Conservation (phyloP, 2,113 vertebrate genomes). For the Arizona elegans region DNA sequence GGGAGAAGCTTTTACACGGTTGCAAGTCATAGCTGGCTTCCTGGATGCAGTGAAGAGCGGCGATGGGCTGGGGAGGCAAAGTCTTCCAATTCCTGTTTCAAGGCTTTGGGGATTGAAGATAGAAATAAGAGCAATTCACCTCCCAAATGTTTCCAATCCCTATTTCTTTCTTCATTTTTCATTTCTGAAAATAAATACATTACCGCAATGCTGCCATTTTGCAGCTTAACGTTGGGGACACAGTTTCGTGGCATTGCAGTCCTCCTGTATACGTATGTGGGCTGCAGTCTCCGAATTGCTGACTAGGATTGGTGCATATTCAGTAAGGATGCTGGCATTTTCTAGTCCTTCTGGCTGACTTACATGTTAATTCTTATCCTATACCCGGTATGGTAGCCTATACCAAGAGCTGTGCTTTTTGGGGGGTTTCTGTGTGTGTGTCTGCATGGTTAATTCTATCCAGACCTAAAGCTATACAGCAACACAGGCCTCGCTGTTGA, state of each 20-base stretch:
- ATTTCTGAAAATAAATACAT: not conserved
- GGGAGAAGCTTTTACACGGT: not conserved
- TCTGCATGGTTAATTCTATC: not conserved
- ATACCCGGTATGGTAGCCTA: not conserved
- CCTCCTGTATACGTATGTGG: not conserved
- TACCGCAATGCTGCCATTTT: not conserved
- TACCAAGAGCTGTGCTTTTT: not conserved
- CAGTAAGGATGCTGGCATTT: not conserved
- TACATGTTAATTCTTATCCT: not conserved
- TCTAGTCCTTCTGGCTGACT: not conserved
- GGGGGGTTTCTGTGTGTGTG: no score
- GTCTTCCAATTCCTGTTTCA: not conserved
- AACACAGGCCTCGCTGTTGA: not conserved
- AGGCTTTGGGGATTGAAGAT: not conserved
- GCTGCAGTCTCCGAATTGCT: not conserved
- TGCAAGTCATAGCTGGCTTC: not conserved
- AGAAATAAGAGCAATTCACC: not conserved
- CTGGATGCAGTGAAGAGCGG: not conserved
- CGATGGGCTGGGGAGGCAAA: not conserved
- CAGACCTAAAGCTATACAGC: not conserved
- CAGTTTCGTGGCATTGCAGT: not conserved
- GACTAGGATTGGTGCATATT: not conserved
- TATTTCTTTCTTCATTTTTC: not conserved
- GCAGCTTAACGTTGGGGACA: not conserved
- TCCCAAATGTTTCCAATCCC: not conserved